Evolutionary conservation across 2,888 invertebrate species (phyloP).

Genomic region (Drosophila maculinotata): DNA sequence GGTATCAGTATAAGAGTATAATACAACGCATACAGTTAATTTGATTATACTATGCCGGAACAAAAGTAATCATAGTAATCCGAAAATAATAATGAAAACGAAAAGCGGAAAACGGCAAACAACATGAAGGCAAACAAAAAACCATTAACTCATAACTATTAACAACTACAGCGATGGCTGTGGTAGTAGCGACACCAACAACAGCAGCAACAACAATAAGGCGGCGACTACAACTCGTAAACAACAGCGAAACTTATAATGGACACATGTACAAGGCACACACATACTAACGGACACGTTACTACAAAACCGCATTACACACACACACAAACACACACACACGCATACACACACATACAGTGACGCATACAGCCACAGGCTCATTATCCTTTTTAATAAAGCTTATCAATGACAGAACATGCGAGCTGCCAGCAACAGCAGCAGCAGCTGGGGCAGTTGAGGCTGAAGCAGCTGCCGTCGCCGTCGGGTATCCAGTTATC

Average conservation of each 20-base stretch:
- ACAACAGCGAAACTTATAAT: conserved; percentile 78
- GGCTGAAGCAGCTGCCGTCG: conserved; percentile 35
- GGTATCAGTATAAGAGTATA: background rate
- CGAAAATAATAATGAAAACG: conserved; percentile 75
- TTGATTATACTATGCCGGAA: conserved; percentile 74
- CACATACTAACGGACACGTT: conserved; percentile 17
- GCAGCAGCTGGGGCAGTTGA: conserved; percentile 35
- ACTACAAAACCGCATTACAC: conserved; percentile 66
- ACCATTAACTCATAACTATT: conserved; percentile 81
- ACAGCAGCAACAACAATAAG: conserved; percentile 22
- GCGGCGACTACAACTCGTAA: conserved; percentile 72
- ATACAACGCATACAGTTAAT: conserved; percentile 58
- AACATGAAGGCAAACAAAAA: conserved; percentile 67
- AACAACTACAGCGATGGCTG: conserved; percentile 61
- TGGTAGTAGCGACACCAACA: conserved; percentile 16
- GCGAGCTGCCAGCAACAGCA: conserved; percentile 76
- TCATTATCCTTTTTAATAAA: conserved; percentile 81
- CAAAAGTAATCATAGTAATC: conserved; percentile 79
- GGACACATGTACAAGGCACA: conserved; percentile 73
- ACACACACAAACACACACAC: conserved; percentile 20
- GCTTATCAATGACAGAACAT: conserved; percentile 81
- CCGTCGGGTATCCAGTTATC: conserved; percentile 57
- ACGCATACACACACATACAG: conserved; percentile 9
- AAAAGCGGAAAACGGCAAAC: conserved; percentile 47
- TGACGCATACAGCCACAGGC: conserved; percentile 59